Percentiles rank a stretch among this genome's conserved stretches.
phyloP scores from a whole-genome alignment of 2,888 invertebrate genomes.

The Entomobrya multifasciata region DNA sequence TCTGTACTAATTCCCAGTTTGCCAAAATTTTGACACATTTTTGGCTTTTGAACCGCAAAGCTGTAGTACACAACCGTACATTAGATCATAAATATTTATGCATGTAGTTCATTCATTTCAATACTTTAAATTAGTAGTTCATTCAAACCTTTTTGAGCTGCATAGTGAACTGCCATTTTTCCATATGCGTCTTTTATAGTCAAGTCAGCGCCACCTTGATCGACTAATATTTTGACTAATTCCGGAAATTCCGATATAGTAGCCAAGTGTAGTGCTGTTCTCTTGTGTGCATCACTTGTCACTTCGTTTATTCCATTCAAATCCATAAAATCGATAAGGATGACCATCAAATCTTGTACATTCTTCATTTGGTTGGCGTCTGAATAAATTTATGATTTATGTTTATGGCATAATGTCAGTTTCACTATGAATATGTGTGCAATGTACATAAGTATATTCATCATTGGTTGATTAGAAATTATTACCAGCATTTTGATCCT shows the following conservation, averaged over 20 bases:
- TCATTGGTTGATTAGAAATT: too few species aligned
- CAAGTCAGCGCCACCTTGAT: not conserved
- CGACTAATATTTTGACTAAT: slow-evolving; percentile 23
- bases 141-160: slow-evolving; percentile 29
- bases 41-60: not conserved
- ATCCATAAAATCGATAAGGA: not conserved
- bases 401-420: too few species aligned
- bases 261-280: slow-evolving; percentile 38
- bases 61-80: too few species aligned
- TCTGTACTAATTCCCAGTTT: slow-evolving; percentile 14
- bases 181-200: slow-evolving; percentile 34
- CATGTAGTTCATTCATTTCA: not conserved
- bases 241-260: slow-evolving; percentile 7
- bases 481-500: slow-evolving; percentile 3
- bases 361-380: not conserved
- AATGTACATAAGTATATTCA: too few species aligned
- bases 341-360: not conserved
- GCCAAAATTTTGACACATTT: slow-evolving; percentile 29
- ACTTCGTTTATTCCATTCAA: not conserved
- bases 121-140: too few species aligned
- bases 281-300: not conserved
- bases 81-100: slow-evolving; percentile 4
- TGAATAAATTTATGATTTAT: too few species aligned
- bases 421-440: too few species aligned
- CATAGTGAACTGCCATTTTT: slow-evolving; percentile 58